Base-by-base conservation (phyloP, 1,140 invertebrate species). In the Drosophila pallidifrons region DNA sequence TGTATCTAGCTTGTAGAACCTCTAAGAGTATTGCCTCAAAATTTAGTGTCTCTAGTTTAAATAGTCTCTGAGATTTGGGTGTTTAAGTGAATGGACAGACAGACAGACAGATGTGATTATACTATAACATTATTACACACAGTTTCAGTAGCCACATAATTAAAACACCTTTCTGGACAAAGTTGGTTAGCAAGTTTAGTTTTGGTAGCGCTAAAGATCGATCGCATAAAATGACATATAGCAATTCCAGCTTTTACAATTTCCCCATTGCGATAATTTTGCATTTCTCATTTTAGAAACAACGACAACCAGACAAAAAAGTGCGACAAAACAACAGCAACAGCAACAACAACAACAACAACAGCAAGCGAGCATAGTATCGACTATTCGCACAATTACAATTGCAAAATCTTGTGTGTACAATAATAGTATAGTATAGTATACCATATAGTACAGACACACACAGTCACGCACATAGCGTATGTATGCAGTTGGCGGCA, bases 281-380 rank as follows among this genome's bases (percentile, higher is more conserved):
- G 15, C 63, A 60, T 68, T 52, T 65, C 70, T 73, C 61, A 67
- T 66, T 73, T 66, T 32, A 66, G 59, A 52, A 70, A 64, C 59
- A 54, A 70, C 20, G 20, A 25, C 20, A 25, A 25, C 20, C 20
- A 25, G 20, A 25, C 20, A 25, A 25, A 25, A 20, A 25, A 25
- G 20, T 25, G 20, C 3, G 20, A 25, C 20, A 70, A 52, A 52
- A 54, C 35, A 41, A 58, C 52, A 69, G n/a, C n/a, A n/a, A n/a
- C n/a, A n/a, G 30, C 30, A 35, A 49, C 8, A 59, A 43, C 15
- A 49, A n/a, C 64, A 68, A 41, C 28, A 49, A 49, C 7, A 58
- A 43, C 15, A 13, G 20, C 55, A 20, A 35, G 20, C 32, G 25
- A 46, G 47, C 49, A 54, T 32, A 61, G 28, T 61, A 63, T 55